Percentiles rank a stretch among this genome's conserved stretches.
Evolutionary conservation across 2,888 invertebrate genomes (phyloP).

Genomic region (Athripsodes cinereus): DNA sequence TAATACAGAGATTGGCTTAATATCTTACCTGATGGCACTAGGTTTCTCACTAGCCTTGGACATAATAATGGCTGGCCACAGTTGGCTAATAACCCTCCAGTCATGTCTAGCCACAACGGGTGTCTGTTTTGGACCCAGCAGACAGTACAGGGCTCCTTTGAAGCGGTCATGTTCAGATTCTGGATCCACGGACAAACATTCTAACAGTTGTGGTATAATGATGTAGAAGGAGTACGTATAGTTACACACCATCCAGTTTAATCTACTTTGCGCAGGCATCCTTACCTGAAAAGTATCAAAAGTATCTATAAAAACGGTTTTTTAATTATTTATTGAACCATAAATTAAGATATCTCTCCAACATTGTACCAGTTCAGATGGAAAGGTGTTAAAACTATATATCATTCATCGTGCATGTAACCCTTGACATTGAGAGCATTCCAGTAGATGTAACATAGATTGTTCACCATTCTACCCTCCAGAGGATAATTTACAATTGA

Average conservation of each 20-base stretch:
- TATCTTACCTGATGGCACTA: constrained; percentile 57
- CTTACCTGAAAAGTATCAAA: constrained; percentile 44
- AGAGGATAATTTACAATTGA: too few species aligned
- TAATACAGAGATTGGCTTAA: too few species aligned
- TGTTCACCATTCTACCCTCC: too few species aligned
- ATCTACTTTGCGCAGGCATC: constrained; percentile 57
- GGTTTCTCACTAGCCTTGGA: constrained; percentile 83
- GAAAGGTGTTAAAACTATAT: too few species aligned
- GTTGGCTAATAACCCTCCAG: constrained; percentile 62
- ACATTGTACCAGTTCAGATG: too few species aligned
- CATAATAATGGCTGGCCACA: constrained; percentile 76
- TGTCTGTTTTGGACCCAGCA: constrained; percentile 60
- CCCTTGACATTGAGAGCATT: too few species aligned
- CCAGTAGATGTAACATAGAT: too few species aligned
- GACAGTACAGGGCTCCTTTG: constrained; percentile 73
- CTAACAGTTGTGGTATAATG: constrained; percentile 56
- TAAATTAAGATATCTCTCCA: too few species aligned
- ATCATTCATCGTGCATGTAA: too few species aligned
- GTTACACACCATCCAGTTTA: constrained; percentile 56
- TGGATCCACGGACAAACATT: constrained; percentile 55
- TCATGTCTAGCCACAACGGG: constrained; percentile 65
- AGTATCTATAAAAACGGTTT: too few species aligned
- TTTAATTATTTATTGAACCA: too few species aligned
- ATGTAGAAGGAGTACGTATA: constrained; percentile 66
- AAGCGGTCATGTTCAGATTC: constrained; percentile 60